Evolutionary conservation across 1,140 invertebrate species (phyloP), one percentile per base, ranked within the genome.

Genomic region (Antheraea pernyi): DNA sequence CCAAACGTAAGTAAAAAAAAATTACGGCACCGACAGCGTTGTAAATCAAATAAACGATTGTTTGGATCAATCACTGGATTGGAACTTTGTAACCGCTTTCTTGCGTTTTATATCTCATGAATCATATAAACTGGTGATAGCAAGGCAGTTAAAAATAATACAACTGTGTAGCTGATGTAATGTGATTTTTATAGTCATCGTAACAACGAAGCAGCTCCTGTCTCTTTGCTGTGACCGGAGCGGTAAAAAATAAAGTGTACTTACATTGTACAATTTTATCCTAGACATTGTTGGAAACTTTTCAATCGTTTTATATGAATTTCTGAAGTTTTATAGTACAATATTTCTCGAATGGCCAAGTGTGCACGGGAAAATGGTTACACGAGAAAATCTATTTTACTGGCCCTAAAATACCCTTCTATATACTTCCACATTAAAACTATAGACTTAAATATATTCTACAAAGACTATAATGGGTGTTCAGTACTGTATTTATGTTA

Each of bases 231-330:
- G 13, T 53, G 46, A 11, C 16, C 46, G 13, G 13, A 53, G 46
- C 16, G 46, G 46, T 53, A 53, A 2, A 53, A 53, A 16, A 53
- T 53, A 53, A 53, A 53, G 4, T 53, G 46, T 53, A 42, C 39
- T 9, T 53, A 53, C 46, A 53, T 53, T 53, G 46, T 53, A 53
- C 9, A 53, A 53, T 53, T 53, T 53, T 53, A 53, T 53, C 46
- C 46, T 53, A 53, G 46, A 53, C 46, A 53, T 53, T 53, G 46
- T 53, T 53, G 46, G 16, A 16, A 53, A 53, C 46, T 53, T 53
- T 53, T 53, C 46, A 53, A 53, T 53, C 7, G 9, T 53, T 53
- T 53, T 16, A 53, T 53, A 53, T 53, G 46, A 53, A 53, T 53
- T 16, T 6, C 13, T 13, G 16, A 53, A 53, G 46, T 53, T 53